phyloP scores from a whole-genome alignment of 2,888 invertebrate species.

The Ichneumoninae sp. region DNA sequence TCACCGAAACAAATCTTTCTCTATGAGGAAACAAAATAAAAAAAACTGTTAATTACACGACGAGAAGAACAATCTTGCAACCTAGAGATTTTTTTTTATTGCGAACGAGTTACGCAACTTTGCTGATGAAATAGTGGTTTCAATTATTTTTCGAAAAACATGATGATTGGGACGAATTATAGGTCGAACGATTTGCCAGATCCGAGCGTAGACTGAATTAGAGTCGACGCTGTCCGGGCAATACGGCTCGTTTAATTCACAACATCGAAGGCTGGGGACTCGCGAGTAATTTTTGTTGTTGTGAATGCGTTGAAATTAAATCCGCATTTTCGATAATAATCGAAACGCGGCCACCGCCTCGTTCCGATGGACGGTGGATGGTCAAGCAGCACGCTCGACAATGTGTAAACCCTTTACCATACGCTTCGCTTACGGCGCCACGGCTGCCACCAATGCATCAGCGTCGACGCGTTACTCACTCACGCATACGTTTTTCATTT shows the following conservation, averaged over 20 bases:
- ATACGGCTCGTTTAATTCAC: slow-evolving; percentile 6
- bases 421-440: slow-evolving; percentile 47
- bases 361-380: not conserved
- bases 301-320: slow-evolving; percentile 72
- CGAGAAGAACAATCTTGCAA: no score
- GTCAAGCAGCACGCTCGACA: slow-evolving; percentile 43
- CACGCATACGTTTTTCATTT: slow-evolving; percentile 47
- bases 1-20: no score
- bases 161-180: slow-evolving; percentile 55
- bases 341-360: slow-evolving; percentile 68
- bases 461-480: slow-evolving; percentile 47
- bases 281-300: slow-evolving; percentile 67
- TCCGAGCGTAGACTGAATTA: slow-evolving; percentile 42
- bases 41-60: no score
- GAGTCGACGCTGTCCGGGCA: slow-evolving; percentile 15
- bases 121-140: not conserved
- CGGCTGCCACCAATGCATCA: slow-evolving; percentile 18
- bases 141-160: slow-evolving; percentile 50
- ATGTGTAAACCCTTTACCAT: slow-evolving; percentile 51
- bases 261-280: not conserved
- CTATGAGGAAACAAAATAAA: no score
- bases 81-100: no score
- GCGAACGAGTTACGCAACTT: no score
- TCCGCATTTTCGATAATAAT: slow-evolving; percentile 73
- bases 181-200: slow-evolving; percentile 55